phyloP scores from a whole-genome alignment of 2,888 invertebrate species.

The Pogonocherus hispidulus region DNA sequence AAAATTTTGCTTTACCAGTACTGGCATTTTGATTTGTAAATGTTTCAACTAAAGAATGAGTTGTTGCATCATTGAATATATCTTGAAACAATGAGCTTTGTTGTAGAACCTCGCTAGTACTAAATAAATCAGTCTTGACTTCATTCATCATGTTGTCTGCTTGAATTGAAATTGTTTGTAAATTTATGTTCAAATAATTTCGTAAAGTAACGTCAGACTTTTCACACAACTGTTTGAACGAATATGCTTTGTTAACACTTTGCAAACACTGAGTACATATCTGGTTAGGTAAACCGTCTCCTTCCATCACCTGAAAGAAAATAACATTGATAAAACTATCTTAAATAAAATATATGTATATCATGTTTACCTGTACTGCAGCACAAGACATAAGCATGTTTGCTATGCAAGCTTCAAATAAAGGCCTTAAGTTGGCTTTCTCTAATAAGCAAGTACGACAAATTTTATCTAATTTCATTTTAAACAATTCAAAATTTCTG shows the following conservation, averaged over 20 bases:
- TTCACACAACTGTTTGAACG: constrained; percentile 66
- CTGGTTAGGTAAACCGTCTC: constrained; percentile 66
- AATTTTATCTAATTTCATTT: constrained; percentile 65
- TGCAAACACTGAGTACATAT: constrained; percentile 66
- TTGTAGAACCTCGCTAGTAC: constrained; percentile 62
- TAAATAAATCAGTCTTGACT: constrained; percentile 61
- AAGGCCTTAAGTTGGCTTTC: constrained; percentile 63
- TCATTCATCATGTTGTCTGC: constrained; percentile 54
- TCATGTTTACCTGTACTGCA: constrained; percentile 61
- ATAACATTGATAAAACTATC: constrained; percentile 6
- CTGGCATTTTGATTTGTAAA: constrained; percentile 61
- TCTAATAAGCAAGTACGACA: constrained; percentile 65
- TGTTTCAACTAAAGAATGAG: constrained; percentile 63
- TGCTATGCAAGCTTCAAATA: constrained; percentile 65
- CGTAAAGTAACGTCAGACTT: constrained; percentile 64
- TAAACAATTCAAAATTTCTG: too few relatives aligned
- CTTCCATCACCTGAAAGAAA: constrained; percentile 61
- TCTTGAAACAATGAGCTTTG: constrained; percentile 65
- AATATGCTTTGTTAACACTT: constrained; percentile 63
- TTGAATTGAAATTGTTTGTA: constrained; percentile 53
- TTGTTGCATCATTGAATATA: constrained; percentile 64
- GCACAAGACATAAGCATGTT: constrained; percentile 67
- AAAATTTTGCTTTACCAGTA: constrained; percentile 53
- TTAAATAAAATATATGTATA: not conserved
- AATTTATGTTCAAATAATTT: constrained; percentile 61